Base-by-base conservation (phyloP, 2,888 invertebrate genomes). In the Oxyscelio sp. region DNA sequence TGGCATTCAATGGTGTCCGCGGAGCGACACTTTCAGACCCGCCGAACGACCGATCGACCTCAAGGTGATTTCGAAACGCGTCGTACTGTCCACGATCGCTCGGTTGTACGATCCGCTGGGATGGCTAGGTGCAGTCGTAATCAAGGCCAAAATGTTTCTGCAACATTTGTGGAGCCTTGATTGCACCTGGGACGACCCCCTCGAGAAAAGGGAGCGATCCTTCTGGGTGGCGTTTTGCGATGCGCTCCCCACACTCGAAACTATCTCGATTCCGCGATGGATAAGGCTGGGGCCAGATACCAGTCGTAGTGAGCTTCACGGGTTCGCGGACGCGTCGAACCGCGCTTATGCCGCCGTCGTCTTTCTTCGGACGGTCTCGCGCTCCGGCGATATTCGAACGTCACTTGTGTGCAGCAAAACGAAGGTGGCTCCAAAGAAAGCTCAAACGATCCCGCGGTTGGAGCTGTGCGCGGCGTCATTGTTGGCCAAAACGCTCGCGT, bases 261-360 rank as follows among this genome's bases (percentile, higher is more conserved):
- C 27, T 27, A 34, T 34, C 11, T 9, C 4, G 6, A 34, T 50
- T 34, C 21, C 13, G 3, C 43, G 43, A 1, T 43, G 43, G 43
- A 43, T 9, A 1, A 56, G 52, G 1, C 11, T n/a, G 4, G 40
- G 45, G 0, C 21, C 43, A 17, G n/a, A 63, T 0, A 13, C n/a
- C 9, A 6, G 27, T 21, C 11, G 52, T 2, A 13, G 2, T 8
- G 58, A 77, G 9, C 9, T 85, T 6, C 82, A 79, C 54, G 82
- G 79, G 0, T 79, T 79, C 63, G 65, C 85, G 11, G 74, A 85
- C 27, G 74, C 82, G 0, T 82, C 79, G 4, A 56, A 50, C 0
- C 19, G 27, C 0, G 79, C 79, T 11, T 85, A 82, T 19, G 77
- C 78, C 15, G 82, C 82, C 63, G 15, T 15, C 1, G 9, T 43